A percentile compares a stretch with the other conserved stretches of the same genome.
These are phyloP conservation scores for Suricata suricatta DNA, from an alignment of 2,113 vertebrate species.

Conservation along the genomic window DNA sequence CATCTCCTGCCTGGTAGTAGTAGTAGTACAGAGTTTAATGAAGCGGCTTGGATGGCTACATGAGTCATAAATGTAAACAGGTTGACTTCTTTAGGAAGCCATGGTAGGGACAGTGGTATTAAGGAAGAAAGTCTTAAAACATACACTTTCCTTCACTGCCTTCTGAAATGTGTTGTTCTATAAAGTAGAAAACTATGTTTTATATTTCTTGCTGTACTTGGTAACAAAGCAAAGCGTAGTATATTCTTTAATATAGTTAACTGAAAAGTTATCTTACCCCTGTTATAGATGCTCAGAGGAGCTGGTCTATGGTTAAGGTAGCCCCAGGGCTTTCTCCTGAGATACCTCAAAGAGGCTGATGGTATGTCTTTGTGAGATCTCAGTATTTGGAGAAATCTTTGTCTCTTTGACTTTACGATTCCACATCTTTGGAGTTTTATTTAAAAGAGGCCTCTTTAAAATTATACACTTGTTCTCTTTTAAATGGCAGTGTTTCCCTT, in stretches of 20 bases:
- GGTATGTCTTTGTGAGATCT: neutral
- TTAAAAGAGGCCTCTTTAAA: slow-evolving; percentile 32
- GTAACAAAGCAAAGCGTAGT: neutral
- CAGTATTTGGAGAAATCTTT: neutral
- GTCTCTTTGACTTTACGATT: slow-evolving; percentile 46
- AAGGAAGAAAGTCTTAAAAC: slow-evolving; percentile 44
- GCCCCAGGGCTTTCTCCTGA: neutral
- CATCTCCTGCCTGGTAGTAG: slow-evolving; percentile 8
- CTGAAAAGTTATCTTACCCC: neutral
- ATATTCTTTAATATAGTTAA: slow-evolving; percentile 37
- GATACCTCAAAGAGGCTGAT: neutral
- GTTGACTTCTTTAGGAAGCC: slow-evolving; percentile 39
- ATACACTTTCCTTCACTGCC: slow-evolving; percentile 50
- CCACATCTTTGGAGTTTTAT: neutral
- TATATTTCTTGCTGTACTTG: neutral
- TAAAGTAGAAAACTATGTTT: slow-evolving; percentile 29
- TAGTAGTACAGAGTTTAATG: slow-evolving; percentile 28
- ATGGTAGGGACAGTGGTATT: neutral
- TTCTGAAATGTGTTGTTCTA: slow-evolving; percentile 17
- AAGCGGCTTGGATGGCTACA: slow-evolving; percentile 20
- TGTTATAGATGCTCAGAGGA: neutral
- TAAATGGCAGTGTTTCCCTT: neutral
- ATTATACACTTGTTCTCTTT: neutral
- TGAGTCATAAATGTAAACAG: slow-evolving; percentile 51
- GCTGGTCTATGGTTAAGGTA: neutral